Base-by-base conservation (phyloP, 2,888 invertebrate species). In the Synanthedon myopaeformis region DNA sequence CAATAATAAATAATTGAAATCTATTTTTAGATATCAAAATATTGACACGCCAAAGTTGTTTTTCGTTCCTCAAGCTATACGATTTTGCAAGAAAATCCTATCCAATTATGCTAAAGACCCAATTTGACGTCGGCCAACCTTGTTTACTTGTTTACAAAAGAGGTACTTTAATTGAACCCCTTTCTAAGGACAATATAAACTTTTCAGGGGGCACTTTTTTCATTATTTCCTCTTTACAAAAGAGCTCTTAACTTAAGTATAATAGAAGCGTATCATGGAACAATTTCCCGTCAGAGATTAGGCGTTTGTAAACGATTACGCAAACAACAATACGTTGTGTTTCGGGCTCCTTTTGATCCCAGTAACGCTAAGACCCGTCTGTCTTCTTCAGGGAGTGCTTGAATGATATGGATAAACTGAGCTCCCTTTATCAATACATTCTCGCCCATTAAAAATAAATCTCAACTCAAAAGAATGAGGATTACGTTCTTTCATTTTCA, bases 271-370 rank as follows among this genome's bases (percentile, higher is more conserved):
- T 73, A 72, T 77, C 72, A 72, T 65, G 65, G 67, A 70, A 76
- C 76, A 80, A 82, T 82, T 82, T 82, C 83, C 83, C 60, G 55
- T 61, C 60, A 64, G 66, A 70, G 78, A 82, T 79, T 74, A 76
- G 65, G 61, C 65, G 63, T 41, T 45, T 51, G 55, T 45, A 49
- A 50, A 52, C 52, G 78, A 82, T 79, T 74, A 76, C 65, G 62
- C 64, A 63, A 57, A 56, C 59, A 58, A 67, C 63, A 67, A 67
- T 63, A 60, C 60, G 59, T 59, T 41, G 41, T 51, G 8, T 41
- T 51, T 45, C 14, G 45, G 45, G 13, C 14, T 14, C 14, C 45
- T 45, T 45, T 45, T 45, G 45, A 45, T 45, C 45, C 45, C 14
- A 13, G 45, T 4, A 45, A 13, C 6, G 13, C 45, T 45, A 45